Base-by-base conservation (phyloP, 2,797 vertebrate species). In the Tapera naevia region DNA sequence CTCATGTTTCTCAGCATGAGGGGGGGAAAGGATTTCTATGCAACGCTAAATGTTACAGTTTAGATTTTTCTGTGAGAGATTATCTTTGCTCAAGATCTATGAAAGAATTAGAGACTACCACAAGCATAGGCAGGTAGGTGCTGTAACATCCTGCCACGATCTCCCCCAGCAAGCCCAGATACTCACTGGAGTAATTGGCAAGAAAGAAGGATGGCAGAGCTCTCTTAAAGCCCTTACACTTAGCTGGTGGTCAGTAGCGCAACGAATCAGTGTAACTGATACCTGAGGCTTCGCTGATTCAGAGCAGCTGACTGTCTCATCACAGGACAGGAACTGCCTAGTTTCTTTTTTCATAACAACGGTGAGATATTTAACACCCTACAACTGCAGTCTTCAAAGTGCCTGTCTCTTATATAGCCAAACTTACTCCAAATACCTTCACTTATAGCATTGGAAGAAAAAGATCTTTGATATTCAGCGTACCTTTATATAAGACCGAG, bases 121-220 rank as follows among this genome's bases (percentile, higher is more conserved):
- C 0, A 1, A 21, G 14, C 0, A 0, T 24, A n/a, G 64, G 69
- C 21, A 23, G 10, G 32, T 72, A 43, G 17, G 15, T 61, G 88
- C 46, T 12, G 0, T 37, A 39, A 32, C 35, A 24, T 5, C 10
- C 11, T 48, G 37, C 54, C 2, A 1, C n/a, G 23, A 0, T 60
- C 19, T 73, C 9, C 37, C 14, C 13, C 25, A 46, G 41, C 5
- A 11, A 62, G 39, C 39, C 28, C 5, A 37, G 32, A 1, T 14
- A n/a, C 3, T 15, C 35, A 5, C 41, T 61, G 72, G 9, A 13
- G 41, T 13, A 11, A n/a, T 33, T 32, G 37, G 18, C 8, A 30
- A 41, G 48, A 21, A 15, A 17, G 54, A 51, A 60, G 48, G 30
- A 56, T 28, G 25, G 32, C 23, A 18, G 56, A 60, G 32, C 32